These are phyloP conservation scores for Grantiella picta DNA, from an alignment of 2,113 vertebrate genomes.

Conservation along the genomic window DNA sequence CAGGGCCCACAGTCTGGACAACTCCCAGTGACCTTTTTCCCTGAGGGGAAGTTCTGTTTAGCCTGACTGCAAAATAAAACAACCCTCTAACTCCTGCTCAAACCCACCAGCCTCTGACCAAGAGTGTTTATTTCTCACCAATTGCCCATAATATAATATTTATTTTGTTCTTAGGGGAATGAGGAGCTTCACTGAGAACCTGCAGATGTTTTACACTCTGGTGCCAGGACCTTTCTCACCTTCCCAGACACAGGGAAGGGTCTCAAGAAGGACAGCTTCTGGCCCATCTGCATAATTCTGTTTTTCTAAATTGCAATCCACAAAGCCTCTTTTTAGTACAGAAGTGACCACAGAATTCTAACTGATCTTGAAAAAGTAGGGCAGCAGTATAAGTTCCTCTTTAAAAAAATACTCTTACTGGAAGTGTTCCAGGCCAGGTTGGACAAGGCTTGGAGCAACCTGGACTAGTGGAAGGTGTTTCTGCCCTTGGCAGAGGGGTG, in stretches of 20 bases:
- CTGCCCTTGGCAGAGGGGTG: neutral
- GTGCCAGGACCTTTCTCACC: slow-evolving; percentile 1
- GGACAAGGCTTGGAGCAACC: neutral
- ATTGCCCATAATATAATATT: neutral
- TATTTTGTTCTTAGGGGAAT: neutral
- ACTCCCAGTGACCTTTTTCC: neutral
- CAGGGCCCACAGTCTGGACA: neutral
- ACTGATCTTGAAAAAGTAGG: neutral
- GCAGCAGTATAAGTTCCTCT: neutral
- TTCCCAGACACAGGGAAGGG: neutral
- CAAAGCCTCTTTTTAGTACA: neutral
- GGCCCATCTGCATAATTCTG: neutral
- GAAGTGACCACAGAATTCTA: neutral
- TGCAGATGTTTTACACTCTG: neutral
- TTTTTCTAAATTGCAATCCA: neutral
- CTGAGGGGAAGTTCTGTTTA: neutral
- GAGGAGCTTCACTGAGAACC: slow-evolving; percentile 3
- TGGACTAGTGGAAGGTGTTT: neutral
- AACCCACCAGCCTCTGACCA: neutral
- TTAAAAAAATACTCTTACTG: neutral
- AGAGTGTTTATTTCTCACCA: neutral
- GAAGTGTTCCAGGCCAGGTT: neutral
- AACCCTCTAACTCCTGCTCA: neutral
- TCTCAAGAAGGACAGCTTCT: neutral
- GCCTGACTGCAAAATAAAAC: neutral